Percentiles rank a stretch among this genome's conserved stretches.
Conservation (phyloP, 1,140 invertebrate species). For the Hermetia illucens region DNA sequence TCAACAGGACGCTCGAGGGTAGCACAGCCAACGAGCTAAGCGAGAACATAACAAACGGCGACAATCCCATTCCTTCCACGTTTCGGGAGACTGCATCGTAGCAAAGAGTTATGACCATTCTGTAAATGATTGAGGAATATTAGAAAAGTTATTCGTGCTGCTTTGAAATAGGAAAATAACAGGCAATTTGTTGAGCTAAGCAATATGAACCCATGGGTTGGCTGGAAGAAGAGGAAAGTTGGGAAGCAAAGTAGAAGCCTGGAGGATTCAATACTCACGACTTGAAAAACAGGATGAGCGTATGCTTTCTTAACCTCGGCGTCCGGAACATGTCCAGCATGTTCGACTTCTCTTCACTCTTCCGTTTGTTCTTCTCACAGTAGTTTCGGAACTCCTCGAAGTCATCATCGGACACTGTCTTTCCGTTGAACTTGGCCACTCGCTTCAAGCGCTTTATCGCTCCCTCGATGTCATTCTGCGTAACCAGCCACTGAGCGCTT, state of each 20-base stretch:
- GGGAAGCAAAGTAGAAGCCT: too few relatives aligned
- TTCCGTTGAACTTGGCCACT: conserved; percentile 41
- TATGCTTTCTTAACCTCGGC: conserved; percentile 38
- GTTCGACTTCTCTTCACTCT: conserved; percentile 19
- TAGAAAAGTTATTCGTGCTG: too few relatives aligned
- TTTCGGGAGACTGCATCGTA: conserved; percentile 49
- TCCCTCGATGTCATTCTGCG: conserved; percentile 37
- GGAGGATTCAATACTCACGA: conserved; percentile 35
- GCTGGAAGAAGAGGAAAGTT: too few relatives aligned
- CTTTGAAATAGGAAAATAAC: conserved; percentile 11
- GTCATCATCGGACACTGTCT: conserved; percentile 29
- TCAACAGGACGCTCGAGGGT: conserved; percentile 41
- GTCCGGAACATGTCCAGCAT: conserved; percentile 38
- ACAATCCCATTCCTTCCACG: conserved; percentile 40
- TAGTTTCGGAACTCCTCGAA: conserved; percentile 36
- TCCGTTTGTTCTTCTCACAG: conserved; percentile 27
- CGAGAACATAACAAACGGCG: conserved; percentile 41
- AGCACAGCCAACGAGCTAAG: conserved; percentile 39
- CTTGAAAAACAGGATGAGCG: conserved; percentile 39
- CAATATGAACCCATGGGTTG: too few relatives aligned
- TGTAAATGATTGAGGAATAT: conserved; percentile 16
- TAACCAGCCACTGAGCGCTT: conserved; percentile 47
- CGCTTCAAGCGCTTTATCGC: conserved; percentile 37
- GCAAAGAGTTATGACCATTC: conserved; percentile 44
- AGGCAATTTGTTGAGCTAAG: not conserved